Evolutionary conservation across 2,888 invertebrate genomes (phyloP).

Genomic region (Hirudinaria manillensis): DNA sequence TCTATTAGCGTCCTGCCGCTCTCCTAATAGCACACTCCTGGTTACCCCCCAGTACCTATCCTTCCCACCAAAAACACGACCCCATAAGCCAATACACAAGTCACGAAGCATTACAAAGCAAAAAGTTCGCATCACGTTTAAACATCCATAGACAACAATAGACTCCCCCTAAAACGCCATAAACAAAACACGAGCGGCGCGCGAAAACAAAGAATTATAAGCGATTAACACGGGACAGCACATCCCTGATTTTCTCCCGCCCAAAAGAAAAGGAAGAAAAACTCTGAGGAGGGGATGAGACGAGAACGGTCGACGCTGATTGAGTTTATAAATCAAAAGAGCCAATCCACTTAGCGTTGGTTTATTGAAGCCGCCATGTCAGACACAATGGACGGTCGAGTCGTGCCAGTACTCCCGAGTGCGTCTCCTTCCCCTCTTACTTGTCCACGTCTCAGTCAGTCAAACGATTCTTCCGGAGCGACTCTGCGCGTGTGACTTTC

Average conservation of each 20-base stretch:
- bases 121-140: background rate
- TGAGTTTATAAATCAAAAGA: constrained; percentile 16
- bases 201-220: constrained; percentile 11
- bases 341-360: constrained; percentile 18
- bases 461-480: background rate
- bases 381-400: background rate
- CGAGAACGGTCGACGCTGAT: constrained; percentile 8
- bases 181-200: background rate
- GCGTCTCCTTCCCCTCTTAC: background rate
- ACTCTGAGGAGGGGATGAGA: background rate
- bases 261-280: constrained; percentile 5
- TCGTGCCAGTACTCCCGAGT: background rate
- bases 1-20: background rate
- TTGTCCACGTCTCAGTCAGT: background rate
- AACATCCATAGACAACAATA: background rate
- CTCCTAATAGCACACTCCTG: background rate
- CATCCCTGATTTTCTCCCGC: constrained; percentile 8
- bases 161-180: background rate
- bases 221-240: background rate
- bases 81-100: background rate
- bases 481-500: too few species aligned
- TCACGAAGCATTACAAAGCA: background rate
- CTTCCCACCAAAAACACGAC: too few species aligned
- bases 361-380: constrained; percentile 12
- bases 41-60: background rate